Evolutionary conservation across 2,888 invertebrate species (phyloP).

Genomic region (Microdon myrmicae): DNA sequence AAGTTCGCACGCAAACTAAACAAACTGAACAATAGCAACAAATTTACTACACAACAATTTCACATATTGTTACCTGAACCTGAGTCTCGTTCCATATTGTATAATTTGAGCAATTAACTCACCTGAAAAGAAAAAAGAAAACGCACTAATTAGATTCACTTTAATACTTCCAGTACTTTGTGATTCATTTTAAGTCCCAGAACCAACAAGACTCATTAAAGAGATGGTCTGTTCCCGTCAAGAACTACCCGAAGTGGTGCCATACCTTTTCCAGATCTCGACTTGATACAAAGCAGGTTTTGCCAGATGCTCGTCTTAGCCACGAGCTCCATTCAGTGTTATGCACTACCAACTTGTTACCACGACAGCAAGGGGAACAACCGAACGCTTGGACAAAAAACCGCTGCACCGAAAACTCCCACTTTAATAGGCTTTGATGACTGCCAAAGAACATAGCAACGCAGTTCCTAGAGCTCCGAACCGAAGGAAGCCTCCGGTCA

Average conservation of each 20-base stretch:
- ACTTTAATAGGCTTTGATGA: constrained; percentile 19
- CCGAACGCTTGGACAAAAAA: not conserved
- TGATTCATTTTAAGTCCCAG: not conserved
- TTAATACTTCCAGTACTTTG: constrained; percentile 1
- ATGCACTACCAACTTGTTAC: constrained; percentile 14
- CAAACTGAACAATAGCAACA: no score
- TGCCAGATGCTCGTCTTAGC: no score
- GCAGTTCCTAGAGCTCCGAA: not conserved
- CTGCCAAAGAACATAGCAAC: not conserved
- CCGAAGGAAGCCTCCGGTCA: constrained; percentile 18
- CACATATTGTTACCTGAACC: constrained; percentile 8
- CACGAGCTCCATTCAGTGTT: not conserved
- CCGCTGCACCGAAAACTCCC: constrained; percentile 5
- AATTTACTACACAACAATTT: not conserved
- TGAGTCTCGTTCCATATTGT: not conserved
- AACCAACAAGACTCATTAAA: no score
- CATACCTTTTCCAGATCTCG: constrained; percentile 33
- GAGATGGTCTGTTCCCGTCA: no score
- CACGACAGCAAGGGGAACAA: not conserved
- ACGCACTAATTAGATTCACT: constrained; percentile 27
- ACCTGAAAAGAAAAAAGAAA: constrained; percentile 32
- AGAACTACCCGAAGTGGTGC: constrained; percentile 21
- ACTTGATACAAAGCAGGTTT: constrained; percentile 34
- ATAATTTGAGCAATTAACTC: constrained; percentile 22
- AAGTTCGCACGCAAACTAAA: no score